Conservation (phyloP, 2,113 vertebrate genomes). For the Fulmarus glacialis region DNA sequence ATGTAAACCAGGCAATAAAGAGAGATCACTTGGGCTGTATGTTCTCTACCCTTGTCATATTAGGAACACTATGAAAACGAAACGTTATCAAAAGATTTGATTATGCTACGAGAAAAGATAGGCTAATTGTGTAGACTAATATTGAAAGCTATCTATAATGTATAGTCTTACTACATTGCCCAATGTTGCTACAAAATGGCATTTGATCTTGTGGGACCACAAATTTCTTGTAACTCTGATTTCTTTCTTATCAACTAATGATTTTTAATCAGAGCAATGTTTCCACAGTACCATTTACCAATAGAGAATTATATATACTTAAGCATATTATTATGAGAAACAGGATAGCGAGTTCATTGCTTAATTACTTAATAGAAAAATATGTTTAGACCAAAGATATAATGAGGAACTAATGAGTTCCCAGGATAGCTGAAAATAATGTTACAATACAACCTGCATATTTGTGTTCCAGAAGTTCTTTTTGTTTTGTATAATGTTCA, state of each 20-base stretch:
- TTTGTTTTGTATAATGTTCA: not conserved
- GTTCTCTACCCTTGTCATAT: not conserved
- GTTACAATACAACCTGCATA: not conserved
- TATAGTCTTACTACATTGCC: not conserved
- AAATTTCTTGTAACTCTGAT: not conserved
- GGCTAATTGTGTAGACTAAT: not conserved
- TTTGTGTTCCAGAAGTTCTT: not conserved
- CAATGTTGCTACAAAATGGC: not conserved
- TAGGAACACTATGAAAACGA: not conserved
- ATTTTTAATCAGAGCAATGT: constrained; percentile 8
- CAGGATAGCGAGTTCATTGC: not conserved
- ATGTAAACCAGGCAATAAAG: not conserved
- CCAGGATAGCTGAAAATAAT: not conserved
- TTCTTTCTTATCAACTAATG: not conserved
- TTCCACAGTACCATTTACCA: not conserved
- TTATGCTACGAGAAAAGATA: not conserved
- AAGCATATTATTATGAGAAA: not conserved
- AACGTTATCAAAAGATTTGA: not conserved
- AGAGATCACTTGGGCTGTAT: not conserved
- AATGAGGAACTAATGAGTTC: constrained; percentile 39
- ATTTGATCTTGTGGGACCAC: not conserved
- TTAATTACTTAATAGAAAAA: constrained; percentile 25
- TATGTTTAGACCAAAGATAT: constrained; percentile 11
- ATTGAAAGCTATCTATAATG: not conserved
- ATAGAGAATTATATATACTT: not conserved